A percentile compares a stretch with the other conserved stretches of the same genome.
Evolutionary conservation across 53 echinoderm and acorn worm genomes (phyloP).

Genomic region (Holothuria scabra): DNA sequence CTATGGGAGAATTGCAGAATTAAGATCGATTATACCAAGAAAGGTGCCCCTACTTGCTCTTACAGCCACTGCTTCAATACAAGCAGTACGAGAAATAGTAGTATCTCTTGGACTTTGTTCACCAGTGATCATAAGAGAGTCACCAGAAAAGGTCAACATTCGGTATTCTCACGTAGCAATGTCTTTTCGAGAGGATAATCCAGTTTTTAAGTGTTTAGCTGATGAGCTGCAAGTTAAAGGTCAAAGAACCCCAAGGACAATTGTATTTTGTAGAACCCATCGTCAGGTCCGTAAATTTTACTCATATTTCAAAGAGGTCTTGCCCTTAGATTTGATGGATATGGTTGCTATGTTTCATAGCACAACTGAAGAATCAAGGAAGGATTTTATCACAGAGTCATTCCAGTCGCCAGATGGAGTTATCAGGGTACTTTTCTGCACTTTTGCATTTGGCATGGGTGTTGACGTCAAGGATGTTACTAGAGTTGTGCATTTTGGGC

Average conservation of each 20-base stretch:
- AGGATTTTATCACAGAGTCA: background rate
- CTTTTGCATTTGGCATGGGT: slow-evolving; percentile 25
- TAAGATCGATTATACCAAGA: slow-evolving; percentile 2
- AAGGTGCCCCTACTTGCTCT: slow-evolving; percentile 29
- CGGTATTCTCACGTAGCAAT: background rate
- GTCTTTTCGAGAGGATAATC: slow-evolving; percentile 4
- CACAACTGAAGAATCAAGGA: slow-evolving; percentile 1
- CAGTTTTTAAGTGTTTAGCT: slow-evolving; percentile 8
- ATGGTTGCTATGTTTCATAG: slow-evolving; percentile 13
- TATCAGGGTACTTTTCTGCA: background rate
- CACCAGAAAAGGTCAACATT: slow-evolving; percentile 15
- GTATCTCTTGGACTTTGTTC: background rate
- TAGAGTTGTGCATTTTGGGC: background rate
- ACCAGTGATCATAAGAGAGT: background rate
- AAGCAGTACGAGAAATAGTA: background rate
- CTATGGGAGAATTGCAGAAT: slow-evolving; percentile 27
- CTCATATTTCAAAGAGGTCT: background rate
- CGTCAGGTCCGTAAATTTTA: slow-evolving; percentile 5
- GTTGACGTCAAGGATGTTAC: slow-evolving; percentile 1
- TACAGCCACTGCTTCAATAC: slow-evolving; percentile 34
- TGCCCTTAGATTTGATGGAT: background rate
- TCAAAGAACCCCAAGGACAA: slow-evolving; percentile 2
- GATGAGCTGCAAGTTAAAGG: background rate
- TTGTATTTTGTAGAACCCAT: slow-evolving; percentile 27
- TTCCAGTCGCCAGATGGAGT: background rate